Base-by-base conservation (phyloP, 2,113 vertebrate genomes). In the Platichthys stellatus region DNA sequence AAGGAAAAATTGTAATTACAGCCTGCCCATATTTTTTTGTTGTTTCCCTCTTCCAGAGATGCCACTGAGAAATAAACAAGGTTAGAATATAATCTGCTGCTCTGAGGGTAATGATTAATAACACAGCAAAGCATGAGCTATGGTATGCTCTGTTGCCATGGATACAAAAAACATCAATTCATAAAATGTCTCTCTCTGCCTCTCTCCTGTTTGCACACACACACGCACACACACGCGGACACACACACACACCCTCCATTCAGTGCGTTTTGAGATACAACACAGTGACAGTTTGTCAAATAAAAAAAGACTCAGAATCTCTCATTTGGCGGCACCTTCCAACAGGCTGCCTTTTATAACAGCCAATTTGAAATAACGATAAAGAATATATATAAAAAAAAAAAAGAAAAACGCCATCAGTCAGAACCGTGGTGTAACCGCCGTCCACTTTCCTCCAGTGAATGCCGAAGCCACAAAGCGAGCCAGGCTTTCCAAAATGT, bases 41-140 rank as follows among this genome's bases (percentile, higher is more conserved):
- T 38, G 43, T 63, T 9, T 7, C n/a, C 0, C 35, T 38, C 57
- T 63, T 18, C 8, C 23, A 0, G 51, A 45, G 64, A 85, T 72
- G 77, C 66, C 61, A 66, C 70, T 47, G 79, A 82, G 72, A 76
- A 79, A 90, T 79, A 88, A 89, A 88, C 85, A 86, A 84, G 85
- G 78, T 74, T 80, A 81, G 70, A 89, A 87, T 69, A 69, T 87
- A 87, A 88, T 86, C 62, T 83, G 86, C 78, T 72, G 86, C 84
- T 86, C 82, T 64, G 76, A 82, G 88, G 86, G 90, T 88, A 90
- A 90, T 85, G 85, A 82, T 75, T 89, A 86, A 83, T 89, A 91
- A 91, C 90, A 87, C 90, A 86, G 9, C 85, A 80, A 70, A 84
- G 82, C 78, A 82, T 79, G 78, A 89, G 78, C 82, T 20, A 68